Conservation (phyloP, 2,113 vertebrate genomes). For the Triplophysa rosa region DNA sequence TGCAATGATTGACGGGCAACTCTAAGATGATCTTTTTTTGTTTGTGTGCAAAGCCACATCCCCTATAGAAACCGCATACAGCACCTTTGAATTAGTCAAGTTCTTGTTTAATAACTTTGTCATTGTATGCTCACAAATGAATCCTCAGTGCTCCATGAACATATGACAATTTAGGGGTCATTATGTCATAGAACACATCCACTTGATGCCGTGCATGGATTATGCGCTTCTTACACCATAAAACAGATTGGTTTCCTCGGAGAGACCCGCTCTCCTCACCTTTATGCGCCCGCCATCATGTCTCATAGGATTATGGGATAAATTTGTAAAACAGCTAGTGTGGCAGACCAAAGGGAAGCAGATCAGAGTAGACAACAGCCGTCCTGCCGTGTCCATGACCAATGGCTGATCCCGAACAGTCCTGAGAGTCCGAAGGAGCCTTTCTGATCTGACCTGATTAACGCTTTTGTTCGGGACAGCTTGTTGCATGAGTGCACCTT, state of each 20-base stretch:
- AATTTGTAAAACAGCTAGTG: constrained; percentile 64
- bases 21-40: not conserved
- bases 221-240: constrained; percentile 48
- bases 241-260: constrained; percentile 50
- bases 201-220: constrained; percentile 46
- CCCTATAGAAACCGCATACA: no score
- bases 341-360: constrained; percentile 57
- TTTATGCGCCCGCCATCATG: constrained; percentile 62
- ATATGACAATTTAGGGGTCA: constrained; percentile 35
- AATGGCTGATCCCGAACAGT: constrained; percentile 62
- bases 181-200: constrained; percentile 51
- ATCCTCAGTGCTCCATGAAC: constrained; percentile 4
- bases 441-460: constrained; percentile 76
- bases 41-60: no score
- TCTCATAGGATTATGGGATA: constrained; percentile 74
- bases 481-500: constrained; percentile 69
- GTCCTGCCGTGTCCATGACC: constrained; percentile 68
- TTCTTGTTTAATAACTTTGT: not conserved
- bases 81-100: no score
- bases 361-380: constrained; percentile 64
- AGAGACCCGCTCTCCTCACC: constrained; percentile 47
- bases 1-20: not conserved
- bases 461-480: constrained; percentile 64
- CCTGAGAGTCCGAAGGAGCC: constrained; percentile 66
- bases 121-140: not conserved